Base-by-base conservation (phyloP, 2,113 vertebrate genomes). In the Mirza zaza region DNA sequence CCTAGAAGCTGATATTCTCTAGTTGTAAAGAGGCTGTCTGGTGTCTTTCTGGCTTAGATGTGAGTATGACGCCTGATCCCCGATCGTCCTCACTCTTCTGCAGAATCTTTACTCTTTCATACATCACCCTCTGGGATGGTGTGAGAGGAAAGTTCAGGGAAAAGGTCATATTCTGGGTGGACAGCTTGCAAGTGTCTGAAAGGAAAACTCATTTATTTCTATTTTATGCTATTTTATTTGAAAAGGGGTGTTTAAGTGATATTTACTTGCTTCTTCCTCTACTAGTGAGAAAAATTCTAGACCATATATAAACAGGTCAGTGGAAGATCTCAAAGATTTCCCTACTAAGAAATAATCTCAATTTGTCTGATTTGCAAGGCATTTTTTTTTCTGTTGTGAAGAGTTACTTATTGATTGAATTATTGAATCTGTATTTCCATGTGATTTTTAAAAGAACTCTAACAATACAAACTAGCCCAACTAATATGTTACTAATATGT, bases 181-280 rank as follows among this genome's bases (percentile, higher is more conserved):
- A 96, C 23, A 95, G 88, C 42, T 97, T 89, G 42, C 65, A 88
- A 95, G 23, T 93, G 48, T 89, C 82, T 91, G 63, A 92, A 96
- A 55, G 61, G 67, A 94, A 93, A 84, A 45, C 83, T 96, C 68
- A 84, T 94, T 97, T 95, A 68, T 94, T 96, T 90, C 77, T 61
- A 50, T 61, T 90, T 86, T 82, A 52, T 89, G 71, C 36, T 83
- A 77, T 87, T 97, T 93, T 82, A 82, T 76, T 97, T 96, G 77
- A 91, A 96, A 96, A 77, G 63, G 25, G 29, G 8, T 76, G 20
- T 97, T 89, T 97, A 94, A 88, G 34, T 84, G 55, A 80, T 96
- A 67, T 93, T 75, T 86, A 32, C 85, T 96, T 88, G 59, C 67
- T 79, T 94, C n/a, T 92, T 96, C 39, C n/a, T 95, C 34, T 82